A percentile compares a stretch with the other conserved stretches of the same genome.
Evolutionary conservation across 2,113 vertebrate genomes (phyloP).

Genomic region (Phalacrocorax brasilianus): DNA sequence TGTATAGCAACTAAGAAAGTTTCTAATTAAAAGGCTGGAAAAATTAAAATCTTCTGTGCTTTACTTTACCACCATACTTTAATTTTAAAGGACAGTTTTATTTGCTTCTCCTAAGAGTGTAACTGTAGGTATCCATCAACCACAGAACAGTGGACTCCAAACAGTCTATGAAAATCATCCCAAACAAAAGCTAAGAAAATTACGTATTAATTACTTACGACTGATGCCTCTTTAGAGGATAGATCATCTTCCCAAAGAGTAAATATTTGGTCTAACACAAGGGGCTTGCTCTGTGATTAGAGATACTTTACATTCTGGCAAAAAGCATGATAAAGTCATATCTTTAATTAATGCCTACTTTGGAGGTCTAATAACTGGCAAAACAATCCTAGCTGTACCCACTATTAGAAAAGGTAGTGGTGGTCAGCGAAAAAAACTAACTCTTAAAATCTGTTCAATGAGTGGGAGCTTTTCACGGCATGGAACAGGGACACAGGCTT

Average conservation of each 20-base stretch:
- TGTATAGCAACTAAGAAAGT: background rate
- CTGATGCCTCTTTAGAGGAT: background rate
- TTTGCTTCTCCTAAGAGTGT: background rate
- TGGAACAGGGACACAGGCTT: background rate
- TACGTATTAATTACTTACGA: background rate
- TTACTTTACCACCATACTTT: background rate
- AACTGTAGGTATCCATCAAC: background rate
- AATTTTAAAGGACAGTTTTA: background rate
- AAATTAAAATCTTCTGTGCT: background rate
- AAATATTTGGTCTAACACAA: background rate
- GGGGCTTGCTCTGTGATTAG: background rate
- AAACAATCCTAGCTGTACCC: background rate
- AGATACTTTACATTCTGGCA: background rate
- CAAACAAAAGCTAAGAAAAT: background rate
- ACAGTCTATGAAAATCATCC: background rate
- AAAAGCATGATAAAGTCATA: background rate
- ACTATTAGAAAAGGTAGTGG: conserved; percentile 14
- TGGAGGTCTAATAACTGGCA: background rate
- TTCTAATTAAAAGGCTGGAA: background rate
- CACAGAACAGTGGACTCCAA: background rate
- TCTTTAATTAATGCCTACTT: background rate
- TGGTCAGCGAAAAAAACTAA: background rate
- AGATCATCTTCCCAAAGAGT: background rate
- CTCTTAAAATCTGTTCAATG: conserved; percentile 46
- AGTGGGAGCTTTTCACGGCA: background rate